phyloP scores from a whole-genome alignment of 2,113 vertebrate species.

The Mus pahari region DNA sequence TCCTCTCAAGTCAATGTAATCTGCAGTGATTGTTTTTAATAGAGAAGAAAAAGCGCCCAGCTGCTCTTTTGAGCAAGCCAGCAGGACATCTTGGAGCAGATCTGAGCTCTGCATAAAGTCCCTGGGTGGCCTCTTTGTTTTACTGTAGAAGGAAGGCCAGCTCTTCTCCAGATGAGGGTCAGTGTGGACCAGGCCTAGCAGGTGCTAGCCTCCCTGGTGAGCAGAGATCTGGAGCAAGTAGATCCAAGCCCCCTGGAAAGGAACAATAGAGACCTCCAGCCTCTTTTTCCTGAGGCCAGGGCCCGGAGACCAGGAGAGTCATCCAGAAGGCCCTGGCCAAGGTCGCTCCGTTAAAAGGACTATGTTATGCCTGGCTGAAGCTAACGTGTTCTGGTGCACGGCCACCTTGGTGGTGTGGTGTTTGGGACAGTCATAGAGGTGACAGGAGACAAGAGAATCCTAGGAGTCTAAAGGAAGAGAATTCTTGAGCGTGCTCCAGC shows the following conservation, averaged over 20 bases:
- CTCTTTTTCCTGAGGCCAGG: not conserved
- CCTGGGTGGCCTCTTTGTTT: conserved; percentile 63
- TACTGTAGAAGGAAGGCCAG: not conserved
- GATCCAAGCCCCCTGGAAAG: not conserved
- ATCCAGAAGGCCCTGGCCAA: not conserved
- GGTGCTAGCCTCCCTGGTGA: conserved; percentile 6
- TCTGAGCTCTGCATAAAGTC: not conserved
- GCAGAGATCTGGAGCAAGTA: not conserved
- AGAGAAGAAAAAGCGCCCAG: conserved; percentile 64
- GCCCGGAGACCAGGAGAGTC: not conserved
- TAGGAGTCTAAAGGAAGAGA: not conserved
- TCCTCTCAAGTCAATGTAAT: conserved; percentile 32
- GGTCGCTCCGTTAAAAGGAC: not conserved
- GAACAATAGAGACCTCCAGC: not conserved
- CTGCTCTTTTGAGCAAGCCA: conserved; percentile 63
- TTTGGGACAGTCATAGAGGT: not conserved
- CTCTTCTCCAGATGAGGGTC: conserved; percentile 11
- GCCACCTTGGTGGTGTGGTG: not conserved
- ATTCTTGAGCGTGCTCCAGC: not conserved
- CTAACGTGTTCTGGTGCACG: not conserved
- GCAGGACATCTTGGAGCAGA: conserved; percentile 39
- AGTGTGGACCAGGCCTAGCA: not conserved
- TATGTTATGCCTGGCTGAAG: not conserved
- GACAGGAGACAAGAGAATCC: not conserved
- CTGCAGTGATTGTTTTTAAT: conserved; percentile 60